Evolutionary conservation across 2,888 invertebrate genomes (phyloP).

Genomic region (Hirtodrosophila histrioides): DNA sequence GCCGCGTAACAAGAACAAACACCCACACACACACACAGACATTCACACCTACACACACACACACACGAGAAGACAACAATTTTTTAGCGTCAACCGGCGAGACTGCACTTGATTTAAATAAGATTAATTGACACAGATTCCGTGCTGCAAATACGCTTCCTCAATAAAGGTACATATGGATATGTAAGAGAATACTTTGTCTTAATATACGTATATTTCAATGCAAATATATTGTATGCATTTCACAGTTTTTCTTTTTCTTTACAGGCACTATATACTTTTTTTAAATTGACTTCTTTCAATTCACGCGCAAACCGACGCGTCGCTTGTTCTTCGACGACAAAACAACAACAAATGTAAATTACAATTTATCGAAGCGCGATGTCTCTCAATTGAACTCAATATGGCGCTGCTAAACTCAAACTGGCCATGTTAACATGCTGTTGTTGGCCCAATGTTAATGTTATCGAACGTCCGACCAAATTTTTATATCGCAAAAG

Average conservation of each 20-base stretch:
- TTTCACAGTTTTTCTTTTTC: no score
- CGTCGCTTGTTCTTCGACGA: conserved; percentile 35
- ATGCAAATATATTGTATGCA: no score
- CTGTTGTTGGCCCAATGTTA: conserved; percentile 12
- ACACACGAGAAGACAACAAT: conserved; percentile 7
- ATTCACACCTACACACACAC: conserved; percentile 1
- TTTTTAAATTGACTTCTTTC: conserved; percentile 23
- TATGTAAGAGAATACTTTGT: neutral
- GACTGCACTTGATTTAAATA: conserved; percentile 41
- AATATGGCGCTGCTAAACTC: conserved; percentile 38
- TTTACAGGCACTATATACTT: neutral
- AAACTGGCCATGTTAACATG: conserved; percentile 28
- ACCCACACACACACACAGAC: neutral
- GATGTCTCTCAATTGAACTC: conserved; percentile 27
- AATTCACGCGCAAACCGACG: conserved; percentile 27
- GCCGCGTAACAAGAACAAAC: conserved; percentile 24
- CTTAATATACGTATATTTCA: no score
- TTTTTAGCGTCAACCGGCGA: conserved; percentile 27
- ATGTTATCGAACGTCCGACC: conserved; percentile 7
- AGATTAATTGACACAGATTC: conserved; percentile 33
- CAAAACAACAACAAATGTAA: conserved; percentile 50
- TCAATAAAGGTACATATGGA: conserved; percentile 9
- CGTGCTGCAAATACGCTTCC: neutral
- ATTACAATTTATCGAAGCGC: conserved; percentile 32
- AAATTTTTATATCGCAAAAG: conserved; percentile 9